phyloP scores from a whole-genome alignment of 2,888 invertebrate species.

The Cyaniris semiargus region DNA sequence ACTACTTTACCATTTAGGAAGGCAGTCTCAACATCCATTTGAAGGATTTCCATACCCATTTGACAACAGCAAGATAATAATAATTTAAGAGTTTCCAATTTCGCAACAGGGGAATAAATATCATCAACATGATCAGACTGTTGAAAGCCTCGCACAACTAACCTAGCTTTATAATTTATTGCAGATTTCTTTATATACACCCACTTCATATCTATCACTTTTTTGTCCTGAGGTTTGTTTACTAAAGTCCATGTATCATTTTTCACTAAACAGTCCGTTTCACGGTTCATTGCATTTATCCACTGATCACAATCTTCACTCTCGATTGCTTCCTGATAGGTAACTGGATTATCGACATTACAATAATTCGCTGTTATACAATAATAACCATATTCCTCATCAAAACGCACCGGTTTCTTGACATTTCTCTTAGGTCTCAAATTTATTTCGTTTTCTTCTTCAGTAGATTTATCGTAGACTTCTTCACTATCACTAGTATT shows the following conservation, averaged over 20 bases:
- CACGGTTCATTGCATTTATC: background rate
- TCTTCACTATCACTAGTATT: too few species aligned
- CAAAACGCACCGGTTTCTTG: too few species aligned
- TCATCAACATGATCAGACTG: conserved; percentile 35
- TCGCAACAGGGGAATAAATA: conserved; percentile 44
- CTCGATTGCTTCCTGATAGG: conserved; percentile 37
- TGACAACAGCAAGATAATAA: conserved; percentile 44
- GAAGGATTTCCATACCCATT: conserved; percentile 40
- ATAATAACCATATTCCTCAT: too few species aligned
- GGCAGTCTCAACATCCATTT: conserved; percentile 45
- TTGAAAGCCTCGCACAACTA: conserved; percentile 37
- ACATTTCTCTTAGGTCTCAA: too few species aligned
- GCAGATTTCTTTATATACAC: conserved; percentile 45
- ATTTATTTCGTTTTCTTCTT: too few species aligned
- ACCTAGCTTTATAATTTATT: conserved; percentile 23
- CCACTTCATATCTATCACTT: conserved; percentile 46
- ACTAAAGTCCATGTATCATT: conserved; percentile 39
- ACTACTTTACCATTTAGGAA: conserved; percentile 45
- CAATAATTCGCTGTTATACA: too few species aligned
- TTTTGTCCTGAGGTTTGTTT: conserved; percentile 45
- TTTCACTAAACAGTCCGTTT: background rate
- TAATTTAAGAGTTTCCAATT: conserved; percentile 49
- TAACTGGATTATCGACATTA: conserved; percentile 27
- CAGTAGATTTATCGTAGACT: too few species aligned
- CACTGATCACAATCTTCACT: too few species aligned